phyloP scores from a whole-genome alignment of 2,113 vertebrate genomes.

The cattle (Bos taurus) region ARS-UCD2.0 NC_037357.1:133808501-133809000 shows the following conservation, averaged over 20 bases:
- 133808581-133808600: not conserved
- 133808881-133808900: rapidly evolving
- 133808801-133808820: not conserved
- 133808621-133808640: not conserved
- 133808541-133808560: not conserved
- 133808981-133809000: not conserved
- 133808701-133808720: not conserved
- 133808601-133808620: not conserved
- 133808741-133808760: not conserved
- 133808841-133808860: rapidly evolving
- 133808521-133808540: not conserved
- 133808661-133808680: not conserved
- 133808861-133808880: not conserved
- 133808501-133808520: not conserved
- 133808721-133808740: not conserved
- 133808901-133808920: not conserved
- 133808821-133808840: not conserved
- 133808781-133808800: not conserved
- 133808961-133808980: not conserved
- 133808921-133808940: not conserved
- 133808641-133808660: not conserved
- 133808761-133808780: not conserved
- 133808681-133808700: not conserved
- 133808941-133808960: not conserved
- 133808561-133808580: no score